Evolutionary conservation across 2,113 vertebrate species (phyloP), one percentile per base, ranked within the genome.

Genomic region (Suncus etruscus): DNA sequence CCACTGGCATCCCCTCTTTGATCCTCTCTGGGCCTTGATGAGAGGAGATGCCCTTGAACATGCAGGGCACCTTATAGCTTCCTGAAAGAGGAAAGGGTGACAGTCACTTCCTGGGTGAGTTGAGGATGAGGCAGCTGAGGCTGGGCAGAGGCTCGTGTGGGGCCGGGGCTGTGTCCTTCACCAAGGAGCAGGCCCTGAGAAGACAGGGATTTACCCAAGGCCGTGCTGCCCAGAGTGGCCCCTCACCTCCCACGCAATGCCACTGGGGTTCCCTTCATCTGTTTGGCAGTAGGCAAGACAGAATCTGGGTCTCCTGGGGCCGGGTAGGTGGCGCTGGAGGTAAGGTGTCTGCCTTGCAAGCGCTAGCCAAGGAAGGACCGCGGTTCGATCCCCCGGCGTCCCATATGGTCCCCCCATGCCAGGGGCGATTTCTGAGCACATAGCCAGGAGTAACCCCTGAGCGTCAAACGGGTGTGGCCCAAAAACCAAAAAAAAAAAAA

Each of bases 131-230:
- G 78, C 45, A 70, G 81, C 39, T 70, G 73, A 68, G 45, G 58
- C 84, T 50, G 32, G 39, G 58, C 91, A 82, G 94, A 51, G 74
- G 72, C 92, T 61, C 58, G 18, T 20, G 7, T 16, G 75, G 32
- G 68, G 45, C 8, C 77, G 39, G 51, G 87, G 50, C 9, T 74
- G 69, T 83, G 88, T 92, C 83, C 77, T 94, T 90, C 88, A 47
- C 54, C 24, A 76, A 11, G 63, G 39, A 77, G 80, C 32, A 79
- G 70, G 81, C 83, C 76, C 87, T 91, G 91, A 93, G 84, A 72
- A 50, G 92, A 50, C 29, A 86, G 86, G 94, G 86, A 87, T 63
- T 83, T 5, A 6, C 88, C 89, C 86, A 77, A 90, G 76, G 91
- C 73, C 58, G 39, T 74, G 48, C 48, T 89, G 75, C 79, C 54